Conservation (phyloP, 2,113 vertebrate genomes). For the Condylura cristata region DNA sequence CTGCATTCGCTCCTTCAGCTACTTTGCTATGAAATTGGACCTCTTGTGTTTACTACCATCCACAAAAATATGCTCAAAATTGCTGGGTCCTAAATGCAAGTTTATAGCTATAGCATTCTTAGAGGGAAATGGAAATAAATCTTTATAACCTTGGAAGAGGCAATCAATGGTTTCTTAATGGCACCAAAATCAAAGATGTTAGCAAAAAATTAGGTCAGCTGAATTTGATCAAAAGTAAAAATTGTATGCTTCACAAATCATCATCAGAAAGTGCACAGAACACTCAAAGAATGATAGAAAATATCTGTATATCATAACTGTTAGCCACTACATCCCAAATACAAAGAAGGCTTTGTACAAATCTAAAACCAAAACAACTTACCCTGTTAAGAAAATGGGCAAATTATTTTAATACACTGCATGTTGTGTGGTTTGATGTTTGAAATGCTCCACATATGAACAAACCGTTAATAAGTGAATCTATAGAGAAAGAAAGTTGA, state of each 20-base stretch:
- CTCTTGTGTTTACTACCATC: neutral
- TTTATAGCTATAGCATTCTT: neutral
- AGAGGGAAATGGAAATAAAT: neutral
- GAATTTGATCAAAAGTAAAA: neutral
- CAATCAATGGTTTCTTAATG: neutral
- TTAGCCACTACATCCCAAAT: neutral
- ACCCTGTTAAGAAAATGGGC: neutral
- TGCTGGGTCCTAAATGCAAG: neutral
- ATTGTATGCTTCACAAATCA: neutral
- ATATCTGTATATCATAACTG: neutral
- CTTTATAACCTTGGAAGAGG: neutral
- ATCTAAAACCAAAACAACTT: neutral
- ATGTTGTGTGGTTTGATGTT: neutral
- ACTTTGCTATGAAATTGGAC: neutral
- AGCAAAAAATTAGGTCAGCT: neutral
- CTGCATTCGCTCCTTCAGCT: neutral
- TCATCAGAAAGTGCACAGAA: neutral
- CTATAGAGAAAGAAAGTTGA: neutral
- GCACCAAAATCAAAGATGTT: neutral
- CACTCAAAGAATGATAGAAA: neutral
- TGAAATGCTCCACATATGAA: neutral
- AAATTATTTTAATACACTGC: neutral
- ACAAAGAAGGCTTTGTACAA: neutral
- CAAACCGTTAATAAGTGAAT: neutral
- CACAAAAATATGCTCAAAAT: neutral